These are phyloP conservation scores for Drosophila kepulauana DNA, from an alignment of 1,140 invertebrate genomes.

Conservation along the genomic window DNA sequence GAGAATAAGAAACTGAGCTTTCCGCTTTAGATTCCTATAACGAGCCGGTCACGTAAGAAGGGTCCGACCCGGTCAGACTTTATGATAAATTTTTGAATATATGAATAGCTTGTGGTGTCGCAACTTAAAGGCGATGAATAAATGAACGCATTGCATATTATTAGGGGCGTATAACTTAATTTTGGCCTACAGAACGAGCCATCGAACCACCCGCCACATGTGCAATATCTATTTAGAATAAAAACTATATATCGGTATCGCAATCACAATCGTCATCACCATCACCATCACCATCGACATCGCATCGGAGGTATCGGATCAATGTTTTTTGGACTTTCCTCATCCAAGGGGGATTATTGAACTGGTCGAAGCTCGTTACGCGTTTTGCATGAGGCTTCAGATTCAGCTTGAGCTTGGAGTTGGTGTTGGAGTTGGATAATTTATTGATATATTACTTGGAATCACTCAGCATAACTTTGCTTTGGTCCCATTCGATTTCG, in stretches of 20 bases:
- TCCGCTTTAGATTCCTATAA: background rate
- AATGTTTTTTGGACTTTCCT: slow-evolving; percentile 48
- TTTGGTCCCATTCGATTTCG: slow-evolving; percentile 48
- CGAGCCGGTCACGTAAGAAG: slow-evolving; percentile 68
- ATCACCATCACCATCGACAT: background rate
- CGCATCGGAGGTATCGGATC: slow-evolving; percentile 16
- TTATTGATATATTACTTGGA: slow-evolving; percentile 81
- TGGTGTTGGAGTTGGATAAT: slow-evolving; percentile 56
- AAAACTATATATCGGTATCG: slow-evolving; percentile 22
- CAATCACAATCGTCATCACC: background rate
- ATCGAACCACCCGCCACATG: slow-evolving; percentile 23
- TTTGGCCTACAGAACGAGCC: slow-evolving; percentile 40
- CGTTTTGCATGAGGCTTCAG: slow-evolving; percentile 19
- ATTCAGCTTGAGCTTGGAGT: slow-evolving; percentile 45
- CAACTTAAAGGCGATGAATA: slow-evolving; percentile 74
- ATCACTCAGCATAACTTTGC: slow-evolving; percentile 83
- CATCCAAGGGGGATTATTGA: slow-evolving; percentile 47
- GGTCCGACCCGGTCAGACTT: slow-evolving; percentile 47
- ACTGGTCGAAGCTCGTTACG: slow-evolving; percentile 43
- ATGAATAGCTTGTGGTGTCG: slow-evolving; percentile 72
- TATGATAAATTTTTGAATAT: slow-evolving; percentile 84
- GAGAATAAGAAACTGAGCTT: background rate
- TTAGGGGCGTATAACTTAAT: slow-evolving; percentile 80
- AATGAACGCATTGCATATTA: slow-evolving; percentile 65
- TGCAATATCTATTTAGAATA: slow-evolving; percentile 6